These are phyloP conservation scores for Dichetophora obliterata DNA, from an alignment of 2,888 invertebrate genomes.

Conservation along the genomic window DNA sequence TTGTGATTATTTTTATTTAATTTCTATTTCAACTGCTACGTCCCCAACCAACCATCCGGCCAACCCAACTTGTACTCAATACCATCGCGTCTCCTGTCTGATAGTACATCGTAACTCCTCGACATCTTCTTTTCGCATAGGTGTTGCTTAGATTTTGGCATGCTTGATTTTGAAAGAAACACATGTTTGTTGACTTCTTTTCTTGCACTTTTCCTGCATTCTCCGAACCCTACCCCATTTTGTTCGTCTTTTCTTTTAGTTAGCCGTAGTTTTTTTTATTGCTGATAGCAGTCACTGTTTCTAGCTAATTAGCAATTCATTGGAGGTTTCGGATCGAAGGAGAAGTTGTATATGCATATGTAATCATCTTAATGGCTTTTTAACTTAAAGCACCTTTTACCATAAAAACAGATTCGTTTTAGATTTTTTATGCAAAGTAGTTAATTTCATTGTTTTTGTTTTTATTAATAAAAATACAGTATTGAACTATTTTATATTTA, in stretches of 20 bases:
- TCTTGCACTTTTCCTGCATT: not conserved
- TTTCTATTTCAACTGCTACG: not conserved
- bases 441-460: too few relatives aligned
- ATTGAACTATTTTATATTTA: too few relatives aligned
- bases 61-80: not conserved
- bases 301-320: too few relatives aligned
- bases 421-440: too few relatives aligned
- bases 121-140: not conserved
- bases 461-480: too few relatives aligned
- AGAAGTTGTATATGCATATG: too few relatives aligned
- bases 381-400: too few relatives aligned
- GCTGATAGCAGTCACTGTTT: too few relatives aligned
- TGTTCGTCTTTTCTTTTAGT: not conserved
- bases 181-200: not conserved
- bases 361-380: too few relatives aligned
- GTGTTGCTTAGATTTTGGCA: not conserved
- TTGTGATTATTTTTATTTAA: slow-evolving; percentile 51
- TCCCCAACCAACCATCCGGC: not conserved
- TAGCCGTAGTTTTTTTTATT: not conserved
- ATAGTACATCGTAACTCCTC: not conserved
- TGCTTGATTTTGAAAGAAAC: not conserved
- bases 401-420: too few relatives aligned
- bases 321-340: too few relatives aligned
- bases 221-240: not conserved
- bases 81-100: not conserved